Percentiles rank a stretch among this genome's conserved stretches.
phyloP scores from a whole-genome alignment of 2,113 vertebrate species.

The Leptodactylus fuscus region DNA sequence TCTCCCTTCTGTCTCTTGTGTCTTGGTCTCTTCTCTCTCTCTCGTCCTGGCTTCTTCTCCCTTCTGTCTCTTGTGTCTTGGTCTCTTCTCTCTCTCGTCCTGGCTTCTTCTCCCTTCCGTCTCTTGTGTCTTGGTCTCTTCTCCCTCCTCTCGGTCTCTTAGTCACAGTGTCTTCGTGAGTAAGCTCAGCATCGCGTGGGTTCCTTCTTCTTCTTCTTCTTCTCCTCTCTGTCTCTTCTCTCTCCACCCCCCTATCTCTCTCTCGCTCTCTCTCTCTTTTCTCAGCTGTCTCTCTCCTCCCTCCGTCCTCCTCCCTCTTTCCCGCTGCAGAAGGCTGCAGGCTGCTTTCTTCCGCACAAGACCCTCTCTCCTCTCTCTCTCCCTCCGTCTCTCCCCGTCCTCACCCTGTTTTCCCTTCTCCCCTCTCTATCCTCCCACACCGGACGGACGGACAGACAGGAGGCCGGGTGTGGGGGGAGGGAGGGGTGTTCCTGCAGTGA shows the following conservation, averaged over 20 bases:
- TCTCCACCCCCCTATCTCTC: neutral
- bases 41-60: neutral
- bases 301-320: neutral
- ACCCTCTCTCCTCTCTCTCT: neutral
- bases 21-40: neutral
- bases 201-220: neutral
- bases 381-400: slow-evolving; percentile 38
- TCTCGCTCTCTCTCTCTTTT: slow-evolving; percentile 2
- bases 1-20: too few species aligned
- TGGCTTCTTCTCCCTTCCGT: neutral
- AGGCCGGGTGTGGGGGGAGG: slow-evolving; percentile 9
- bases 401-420: slow-evolving; percentile 35
- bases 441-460: slow-evolving; percentile 2
- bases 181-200: slow-evolving; percentile 20
- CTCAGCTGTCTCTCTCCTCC: neutral
- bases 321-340: slow-evolving; percentile 44
- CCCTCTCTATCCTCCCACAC: slow-evolving; percentile 22
- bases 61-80: neutral
- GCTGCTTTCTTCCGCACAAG: neutral
- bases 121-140: neutral
- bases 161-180: neutral
- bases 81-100: neutral
- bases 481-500: slow-evolving; percentile 31
- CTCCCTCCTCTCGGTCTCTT: neutral
- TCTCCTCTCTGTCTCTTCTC: too few species aligned